Evolutionary conservation across 1,140 invertebrate species (phyloP).

Genomic region (Meloidogyne chitwoodi): DNA sequence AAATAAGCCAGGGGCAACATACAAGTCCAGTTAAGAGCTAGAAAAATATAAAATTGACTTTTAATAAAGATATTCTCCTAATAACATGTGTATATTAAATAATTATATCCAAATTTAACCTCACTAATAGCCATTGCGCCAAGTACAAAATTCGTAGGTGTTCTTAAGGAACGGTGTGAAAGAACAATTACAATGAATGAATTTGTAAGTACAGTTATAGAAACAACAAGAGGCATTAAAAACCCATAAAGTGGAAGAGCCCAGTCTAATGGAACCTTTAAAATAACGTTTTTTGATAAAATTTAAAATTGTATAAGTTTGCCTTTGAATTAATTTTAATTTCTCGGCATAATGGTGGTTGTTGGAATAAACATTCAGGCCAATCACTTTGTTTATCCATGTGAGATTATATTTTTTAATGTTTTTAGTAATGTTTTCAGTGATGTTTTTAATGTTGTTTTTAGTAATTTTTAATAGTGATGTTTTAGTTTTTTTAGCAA

Average conservation of each 20-base stretch:
- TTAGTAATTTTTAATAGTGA: too few species aligned
- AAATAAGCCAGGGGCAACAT: constrained; percentile 57
- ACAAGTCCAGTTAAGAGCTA: constrained; percentile 73
- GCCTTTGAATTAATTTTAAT: background rate
- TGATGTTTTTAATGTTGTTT: too few species aligned
- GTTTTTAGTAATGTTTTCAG: background rate
- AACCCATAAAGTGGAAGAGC: constrained; percentile 57
- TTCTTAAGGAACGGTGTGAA: constrained; percentile 67
- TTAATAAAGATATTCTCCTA: too few species aligned
- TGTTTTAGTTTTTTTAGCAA: too few species aligned
- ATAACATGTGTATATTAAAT: background rate
- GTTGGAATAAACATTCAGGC: constrained; percentile 15
- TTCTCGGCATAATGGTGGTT: constrained; percentile 3
- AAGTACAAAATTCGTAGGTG: constrained; percentile 70
- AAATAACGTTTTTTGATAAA: background rate
- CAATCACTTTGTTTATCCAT: background rate
- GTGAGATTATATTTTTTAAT: background rate
- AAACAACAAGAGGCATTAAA: constrained; percentile 65
- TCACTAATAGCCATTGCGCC: constrained; percentile 84
- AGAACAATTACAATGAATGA: constrained; percentile 76
- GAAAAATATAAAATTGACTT: constrained; percentile 1
- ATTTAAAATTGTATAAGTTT: background rate
- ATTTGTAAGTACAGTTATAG: constrained; percentile 79
- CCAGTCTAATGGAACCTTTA: constrained; percentile 54
- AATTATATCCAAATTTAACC: constrained; percentile 9